Evolutionary conservation across 2,113 vertebrate genomes (phyloP), one percentile per base, ranked within the genome.

Genomic region (Chitala chitala): DNA sequence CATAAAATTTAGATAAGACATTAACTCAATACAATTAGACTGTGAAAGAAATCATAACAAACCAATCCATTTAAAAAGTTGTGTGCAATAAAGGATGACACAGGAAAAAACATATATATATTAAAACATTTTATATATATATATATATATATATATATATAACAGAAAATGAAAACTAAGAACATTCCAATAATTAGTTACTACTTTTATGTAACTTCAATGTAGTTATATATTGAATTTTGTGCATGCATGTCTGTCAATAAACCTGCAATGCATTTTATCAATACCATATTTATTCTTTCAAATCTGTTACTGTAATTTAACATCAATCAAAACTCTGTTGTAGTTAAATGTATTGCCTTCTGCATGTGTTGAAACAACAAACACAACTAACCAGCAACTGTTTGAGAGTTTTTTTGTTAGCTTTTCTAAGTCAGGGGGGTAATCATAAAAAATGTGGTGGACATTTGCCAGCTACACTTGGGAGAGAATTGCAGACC

Each of bases 321-420:
- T 36, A 20, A 63, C 31, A 63, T 63, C 59, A 24, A 59, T 59
- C 29, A 59, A 31, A 64, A 42, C 61, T 66, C 44, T 24, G 44
- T 44, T 66, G 63, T 44, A 66, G 36, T n/a, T 66, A 42, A 40
- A 33, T 26, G 17, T 66, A 66, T 66, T 24, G 40, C 3, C 31
- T 36, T 38, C 61, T 42, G 31, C 5, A n/a, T 59, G 29, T 59
- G 33, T 31, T 59, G 29, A 59, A 59, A 59, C n/a, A 6, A 15
- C 29, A 33, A 10, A 24, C 15, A n/a, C 36, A 46, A 66, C 44
- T 66, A 66, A 24, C 56, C 24, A 12, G 22, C 22, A 44, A 17
- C 36, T 12, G 40, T 61, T 9, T n/a, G n/a, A n/a, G n/a, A n/a
- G 33, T 7, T 5, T 24, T 38, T 68, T 48, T 68, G 46, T 46